Percentiles rank a stretch among this genome's conserved stretches.
Conservation (phyloP, 2,888 invertebrate genomes). For the Noctua fimbriata region DNA sequence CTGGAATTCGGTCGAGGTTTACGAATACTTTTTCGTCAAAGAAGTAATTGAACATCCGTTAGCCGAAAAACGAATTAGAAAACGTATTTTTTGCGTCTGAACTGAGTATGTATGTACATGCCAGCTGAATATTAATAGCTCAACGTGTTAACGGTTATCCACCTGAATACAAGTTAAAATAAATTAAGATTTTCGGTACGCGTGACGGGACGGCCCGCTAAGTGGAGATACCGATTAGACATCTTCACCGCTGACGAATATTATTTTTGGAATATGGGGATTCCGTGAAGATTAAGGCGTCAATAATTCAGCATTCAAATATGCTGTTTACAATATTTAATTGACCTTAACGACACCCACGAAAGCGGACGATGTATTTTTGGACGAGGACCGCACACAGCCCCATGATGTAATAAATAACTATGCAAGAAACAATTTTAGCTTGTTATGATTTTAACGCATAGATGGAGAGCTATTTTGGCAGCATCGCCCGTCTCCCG, state of each 20-base stretch:
- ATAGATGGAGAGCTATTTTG: constrained; percentile 62
- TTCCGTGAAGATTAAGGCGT: constrained; percentile 20
- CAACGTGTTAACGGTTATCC: constrained; percentile 39
- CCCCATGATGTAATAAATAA: constrained; percentile 54
- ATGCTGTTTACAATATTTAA: constrained; percentile 50
- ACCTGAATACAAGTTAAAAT: constrained; percentile 46
- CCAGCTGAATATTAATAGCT: constrained; percentile 48
- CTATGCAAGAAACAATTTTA: constrained; percentile 45
- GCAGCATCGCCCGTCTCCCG: constrained; percentile 58
- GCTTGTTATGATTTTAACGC: constrained; percentile 63
- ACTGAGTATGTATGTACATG: constrained; percentile 21
- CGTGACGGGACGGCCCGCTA: constrained; percentile 24
- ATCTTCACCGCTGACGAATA: constrained; percentile 10
- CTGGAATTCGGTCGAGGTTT: constrained; percentile 42
- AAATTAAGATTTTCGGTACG: constrained; percentile 34
- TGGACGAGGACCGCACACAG: constrained; percentile 33
- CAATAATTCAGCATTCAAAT: constrained; percentile 28
- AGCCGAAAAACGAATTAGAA: constrained; percentile 53
- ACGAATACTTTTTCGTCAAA: constrained; percentile 51
- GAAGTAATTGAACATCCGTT: constrained; percentile 47
- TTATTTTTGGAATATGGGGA: constrained; percentile 27
- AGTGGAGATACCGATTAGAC: constrained; percentile 30
- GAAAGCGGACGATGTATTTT: constrained; percentile 51
- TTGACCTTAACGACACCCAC: constrained; percentile 53
- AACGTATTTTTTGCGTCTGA: constrained; percentile 43